Base-by-base conservation (phyloP, 2,113 vertebrate genomes). In the Nesoenas mayeri region DNA sequence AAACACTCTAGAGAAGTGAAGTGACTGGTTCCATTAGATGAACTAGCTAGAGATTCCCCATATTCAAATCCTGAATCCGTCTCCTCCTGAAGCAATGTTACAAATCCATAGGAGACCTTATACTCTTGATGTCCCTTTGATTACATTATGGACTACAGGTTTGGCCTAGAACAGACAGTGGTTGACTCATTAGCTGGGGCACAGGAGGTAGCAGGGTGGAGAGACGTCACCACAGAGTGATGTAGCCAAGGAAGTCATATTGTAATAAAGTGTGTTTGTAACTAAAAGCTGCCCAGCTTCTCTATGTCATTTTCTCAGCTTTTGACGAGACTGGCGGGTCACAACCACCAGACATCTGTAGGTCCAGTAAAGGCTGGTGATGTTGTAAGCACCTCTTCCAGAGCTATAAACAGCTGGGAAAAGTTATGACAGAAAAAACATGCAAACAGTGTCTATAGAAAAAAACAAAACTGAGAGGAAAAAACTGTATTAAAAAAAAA, bases 361-460 rank as follows among this genome's bases (percentile, higher is more conserved):
- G 48, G 25, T 31, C 21, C 32, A 17, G 4, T 32, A 48, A 61
- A 79, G 17, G 47, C 5, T 1, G 1, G 9, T 34, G 34, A 44
- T 47, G 69, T 51, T 74, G 24, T 28, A 34, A 67, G n/a, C 15
- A 64, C 7, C 15, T 57, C 12, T 53, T 64, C 29, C 25, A 74
- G 20, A 90, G 6, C 38, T 85, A 12, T 5, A 66, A 70, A 9
- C 26, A 73, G 2, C 10, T 74, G 29, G 11, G 12, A 32, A n/a
- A 29, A 58, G 3, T 2, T 10, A 4, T 19, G 40, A 24, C 31
- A 85, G 18, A 32, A 32, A 54, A 79, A 26, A 1, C 0, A 1
- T 25, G 2, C 6, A 24, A 77, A 83, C 93, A 3, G 2, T 38
- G 8, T 64, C 28, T 16, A 8, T 1, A 44, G 25, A 38, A 44